Percentiles rank a stretch among this genome's conserved stretches.
Evolutionary conservation across 2,797 vertebrate species (phyloP).

Genomic region (Coreius guichenoti): DNA sequence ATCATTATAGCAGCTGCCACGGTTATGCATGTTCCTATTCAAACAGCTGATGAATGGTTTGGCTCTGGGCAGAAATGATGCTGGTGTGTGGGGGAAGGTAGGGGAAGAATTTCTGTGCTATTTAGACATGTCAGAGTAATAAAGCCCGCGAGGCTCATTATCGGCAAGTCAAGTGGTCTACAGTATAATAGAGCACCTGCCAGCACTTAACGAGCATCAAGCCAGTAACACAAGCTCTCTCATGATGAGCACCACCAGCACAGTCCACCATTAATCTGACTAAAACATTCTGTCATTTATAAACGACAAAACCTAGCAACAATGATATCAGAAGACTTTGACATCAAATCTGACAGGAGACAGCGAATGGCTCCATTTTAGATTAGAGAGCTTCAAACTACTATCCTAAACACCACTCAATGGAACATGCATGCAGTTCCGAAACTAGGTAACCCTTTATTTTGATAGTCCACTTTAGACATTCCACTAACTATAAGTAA

Average conservation of each 20-base stretch:
- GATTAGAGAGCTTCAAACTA: not conserved
- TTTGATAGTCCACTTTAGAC: not conserved
- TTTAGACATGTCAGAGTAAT: constrained; percentile 59
- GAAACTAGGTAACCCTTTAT: not conserved
- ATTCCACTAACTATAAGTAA: not conserved
- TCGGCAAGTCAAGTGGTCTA: constrained; percentile 51
- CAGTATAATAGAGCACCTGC: constrained; percentile 60
- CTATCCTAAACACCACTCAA: not conserved
- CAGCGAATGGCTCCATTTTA: not conserved
- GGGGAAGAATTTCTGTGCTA: constrained; percentile 33
- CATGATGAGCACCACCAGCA: not conserved
- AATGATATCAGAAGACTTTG: not conserved
- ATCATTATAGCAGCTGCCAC: not conserved
- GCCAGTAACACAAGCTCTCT: constrained; percentile 28
- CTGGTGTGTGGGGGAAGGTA: constrained; percentile 5
- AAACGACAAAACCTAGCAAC: not conserved
- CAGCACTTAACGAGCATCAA: constrained; percentile 35
- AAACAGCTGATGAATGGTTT: constrained; percentile 21
- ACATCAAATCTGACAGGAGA: not conserved
- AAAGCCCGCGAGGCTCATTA: constrained; percentile 52
- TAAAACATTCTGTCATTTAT: not conserved
- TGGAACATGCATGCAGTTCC: not conserved
- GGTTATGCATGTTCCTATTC: constrained; percentile 15
- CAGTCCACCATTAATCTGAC: not conserved
- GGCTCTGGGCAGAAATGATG: not conserved